A percentile compares a stretch with the other conserved stretches of the same genome.
These are phyloP conservation scores for Martes flavigula DNA, from an alignment of 2,797 vertebrate genomes.

Conservation along the genomic window DNA sequence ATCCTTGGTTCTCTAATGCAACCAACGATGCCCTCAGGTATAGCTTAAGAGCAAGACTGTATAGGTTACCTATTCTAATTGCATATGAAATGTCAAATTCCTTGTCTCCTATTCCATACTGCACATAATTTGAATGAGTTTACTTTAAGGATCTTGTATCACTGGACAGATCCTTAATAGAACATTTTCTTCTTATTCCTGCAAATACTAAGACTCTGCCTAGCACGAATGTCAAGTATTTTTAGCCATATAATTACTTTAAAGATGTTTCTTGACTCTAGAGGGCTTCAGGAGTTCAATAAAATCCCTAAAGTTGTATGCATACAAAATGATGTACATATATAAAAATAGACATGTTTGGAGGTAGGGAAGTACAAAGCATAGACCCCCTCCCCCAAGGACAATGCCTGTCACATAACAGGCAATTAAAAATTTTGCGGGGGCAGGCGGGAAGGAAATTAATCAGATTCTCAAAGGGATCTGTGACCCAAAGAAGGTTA, in stretches of 20 bases:
- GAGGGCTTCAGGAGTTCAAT: not conserved
- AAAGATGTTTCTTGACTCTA: not conserved
- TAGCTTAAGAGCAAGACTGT: not conserved
- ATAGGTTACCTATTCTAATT: not conserved
- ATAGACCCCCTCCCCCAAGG: not conserved
- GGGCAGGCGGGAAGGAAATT: not conserved
- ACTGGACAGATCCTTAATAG: not conserved
- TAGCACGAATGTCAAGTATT: slow-evolving; percentile 12
- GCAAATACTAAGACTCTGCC: slow-evolving; percentile 33
- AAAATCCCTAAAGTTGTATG: not conserved
- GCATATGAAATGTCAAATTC: not conserved
- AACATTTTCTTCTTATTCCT: slow-evolving; percentile 5
- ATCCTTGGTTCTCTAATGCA: not conserved
- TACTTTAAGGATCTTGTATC: not conserved
- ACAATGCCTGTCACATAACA: not conserved
- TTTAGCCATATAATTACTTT: slow-evolving; percentile 35
- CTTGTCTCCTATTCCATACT: not conserved
- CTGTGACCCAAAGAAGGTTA: not conserved
- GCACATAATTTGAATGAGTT: not conserved
- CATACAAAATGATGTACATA: not conserved
- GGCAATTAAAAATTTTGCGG: not conserved
- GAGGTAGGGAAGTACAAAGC: not conserved
- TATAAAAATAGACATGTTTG: not conserved
- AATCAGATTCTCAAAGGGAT: not conserved
- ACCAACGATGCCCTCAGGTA: not conserved